phyloP scores from a whole-genome alignment of 2,888 invertebrate species.

The Chrysodeixis includens region DNA sequence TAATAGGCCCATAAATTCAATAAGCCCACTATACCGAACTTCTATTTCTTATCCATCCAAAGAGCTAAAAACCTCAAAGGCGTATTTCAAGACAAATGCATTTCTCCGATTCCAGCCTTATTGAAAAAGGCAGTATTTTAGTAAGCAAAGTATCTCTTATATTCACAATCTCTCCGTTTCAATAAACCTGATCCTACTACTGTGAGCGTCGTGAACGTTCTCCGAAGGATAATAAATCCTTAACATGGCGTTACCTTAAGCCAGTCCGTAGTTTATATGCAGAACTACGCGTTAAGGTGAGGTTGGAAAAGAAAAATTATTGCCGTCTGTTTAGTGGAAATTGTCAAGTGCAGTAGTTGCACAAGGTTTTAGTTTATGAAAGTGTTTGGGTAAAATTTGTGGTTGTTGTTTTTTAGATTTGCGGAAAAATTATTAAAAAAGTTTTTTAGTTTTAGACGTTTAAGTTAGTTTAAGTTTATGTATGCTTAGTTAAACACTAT shows the following conservation, averaged over 20 bases:
- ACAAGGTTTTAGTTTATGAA: background rate
- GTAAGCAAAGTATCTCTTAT: constrained; percentile 12
- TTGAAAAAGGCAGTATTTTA: constrained; percentile 18
- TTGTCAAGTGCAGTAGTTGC: background rate
- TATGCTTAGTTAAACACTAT: too few species aligned
- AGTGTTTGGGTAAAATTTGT: background rate
- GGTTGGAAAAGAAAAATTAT: constrained; percentile 20
- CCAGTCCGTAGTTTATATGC: constrained; percentile 59
- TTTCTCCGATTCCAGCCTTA: background rate
- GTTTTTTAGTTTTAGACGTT: too few species aligned
- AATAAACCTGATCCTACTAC: constrained; percentile 43
- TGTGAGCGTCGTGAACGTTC: constrained; percentile 23
- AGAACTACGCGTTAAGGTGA: constrained; percentile 37
- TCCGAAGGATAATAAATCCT: constrained; percentile 67
- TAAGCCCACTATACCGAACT: background rate
- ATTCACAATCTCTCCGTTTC: constrained; percentile 36
- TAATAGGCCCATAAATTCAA: background rate
- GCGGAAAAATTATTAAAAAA: too few species aligned
- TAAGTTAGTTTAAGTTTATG: too few species aligned
- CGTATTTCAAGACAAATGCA: constrained; percentile 10
- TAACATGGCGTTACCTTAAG: constrained; percentile 56
- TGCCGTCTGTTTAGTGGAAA: background rate
- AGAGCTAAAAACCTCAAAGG: background rate
- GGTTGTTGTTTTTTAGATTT: background rate
- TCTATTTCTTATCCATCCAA: background rate